Evolutionary conservation across 2,888 invertebrate genomes (phyloP).

Genomic region (Venusia cambrica): DNA sequence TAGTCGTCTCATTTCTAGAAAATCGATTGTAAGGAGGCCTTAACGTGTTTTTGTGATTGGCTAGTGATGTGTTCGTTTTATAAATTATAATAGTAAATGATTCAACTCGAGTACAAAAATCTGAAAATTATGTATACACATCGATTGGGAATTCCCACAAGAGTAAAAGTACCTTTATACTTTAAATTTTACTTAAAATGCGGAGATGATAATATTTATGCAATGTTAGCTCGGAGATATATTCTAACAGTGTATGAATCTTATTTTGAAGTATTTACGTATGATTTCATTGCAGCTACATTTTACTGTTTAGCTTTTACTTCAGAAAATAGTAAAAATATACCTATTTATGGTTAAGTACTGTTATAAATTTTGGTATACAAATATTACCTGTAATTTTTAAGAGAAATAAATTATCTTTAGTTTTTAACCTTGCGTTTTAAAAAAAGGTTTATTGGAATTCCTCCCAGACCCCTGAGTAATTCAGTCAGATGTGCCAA

Average conservation of each 20-base stretch:
- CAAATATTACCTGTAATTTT: conserved; percentile 27
- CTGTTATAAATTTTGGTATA: conserved; percentile 32
- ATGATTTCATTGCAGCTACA: too few relatives aligned
- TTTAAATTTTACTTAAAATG: conserved; percentile 2
- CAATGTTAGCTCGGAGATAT: too few relatives aligned
- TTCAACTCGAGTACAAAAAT: conserved; percentile 8
- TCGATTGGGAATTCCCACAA: too few relatives aligned
- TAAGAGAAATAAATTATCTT: conserved; percentile 32
- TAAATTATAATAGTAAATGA: conserved; percentile 5
- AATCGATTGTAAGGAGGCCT: conserved; percentile 18
- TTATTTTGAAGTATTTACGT: too few relatives aligned
- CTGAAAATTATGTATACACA: not conserved
- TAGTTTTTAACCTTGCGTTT: conserved; percentile 23
- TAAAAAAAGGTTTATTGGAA: conserved; percentile 6
- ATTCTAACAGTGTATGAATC: too few relatives aligned
- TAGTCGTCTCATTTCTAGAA: conserved; percentile 31
- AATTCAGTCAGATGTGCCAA: too few relatives aligned
- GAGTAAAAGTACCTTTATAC: too few relatives aligned
- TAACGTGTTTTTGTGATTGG: conserved; percentile 15
- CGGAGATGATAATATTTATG: too few relatives aligned
- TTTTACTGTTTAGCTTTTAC: too few relatives aligned
- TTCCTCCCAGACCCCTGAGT: too few relatives aligned
- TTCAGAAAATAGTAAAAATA: too few relatives aligned
- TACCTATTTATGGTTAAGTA: conserved; percentile 32
- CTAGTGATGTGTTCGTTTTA: conserved; percentile 22